Conservation (phyloP, 2,113 vertebrate genomes). For the Anoplopoma fimbria region DNA sequence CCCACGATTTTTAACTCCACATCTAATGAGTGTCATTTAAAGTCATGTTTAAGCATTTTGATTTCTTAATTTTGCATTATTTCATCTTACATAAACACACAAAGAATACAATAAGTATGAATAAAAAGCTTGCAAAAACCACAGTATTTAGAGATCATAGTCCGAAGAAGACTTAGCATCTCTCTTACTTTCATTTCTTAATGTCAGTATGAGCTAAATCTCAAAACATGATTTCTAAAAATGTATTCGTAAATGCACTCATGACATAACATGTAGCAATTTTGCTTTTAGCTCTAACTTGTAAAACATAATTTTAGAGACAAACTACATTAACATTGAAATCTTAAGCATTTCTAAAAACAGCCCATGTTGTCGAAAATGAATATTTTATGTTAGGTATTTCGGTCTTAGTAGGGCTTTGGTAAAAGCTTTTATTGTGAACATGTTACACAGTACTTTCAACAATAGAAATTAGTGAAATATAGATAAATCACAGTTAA, state of each 20-base stretch:
- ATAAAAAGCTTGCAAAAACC: not conserved
- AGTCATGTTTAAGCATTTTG: not conserved
- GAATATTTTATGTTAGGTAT: constrained; percentile 5
- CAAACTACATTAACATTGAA: constrained; percentile 17
- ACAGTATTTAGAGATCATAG: not conserved
- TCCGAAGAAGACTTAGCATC: not conserved
- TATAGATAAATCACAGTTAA: constrained; percentile 15
- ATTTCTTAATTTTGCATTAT: not conserved
- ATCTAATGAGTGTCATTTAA: not conserved
- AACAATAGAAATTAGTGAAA: constrained; percentile 14
- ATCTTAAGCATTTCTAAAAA: constrained; percentile 4
- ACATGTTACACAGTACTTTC: constrained; percentile 43
- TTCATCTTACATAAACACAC: not conserved
- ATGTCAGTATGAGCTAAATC: not conserved
- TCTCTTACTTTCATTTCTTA: not conserved
- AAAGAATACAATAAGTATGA: not conserved
- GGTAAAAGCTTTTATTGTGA: constrained; percentile 48
- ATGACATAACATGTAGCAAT: constrained; percentile 7
- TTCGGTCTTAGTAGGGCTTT: constrained; percentile 37
- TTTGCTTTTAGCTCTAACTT: not conserved
- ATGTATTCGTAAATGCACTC: not conserved
- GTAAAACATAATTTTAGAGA: not conserved
- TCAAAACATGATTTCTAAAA: not conserved
- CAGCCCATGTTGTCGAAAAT: not conserved
- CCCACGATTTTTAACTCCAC: not conserved